These are phyloP conservation scores for Silvanus unidentatus DNA, from an alignment of 2,888 invertebrate species.

Conservation along the genomic window DNA sequence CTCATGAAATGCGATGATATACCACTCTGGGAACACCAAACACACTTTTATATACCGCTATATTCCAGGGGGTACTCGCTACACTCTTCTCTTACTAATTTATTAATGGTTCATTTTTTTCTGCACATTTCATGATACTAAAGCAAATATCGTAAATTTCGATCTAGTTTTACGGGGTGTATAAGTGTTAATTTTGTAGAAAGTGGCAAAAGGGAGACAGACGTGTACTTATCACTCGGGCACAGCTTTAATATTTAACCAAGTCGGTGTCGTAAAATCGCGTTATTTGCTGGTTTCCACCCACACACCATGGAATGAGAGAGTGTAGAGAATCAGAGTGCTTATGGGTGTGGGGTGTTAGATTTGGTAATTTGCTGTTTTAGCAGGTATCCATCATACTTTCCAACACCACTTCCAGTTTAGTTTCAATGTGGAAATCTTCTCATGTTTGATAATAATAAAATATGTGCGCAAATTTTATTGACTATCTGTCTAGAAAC, in stretches of 20 bases:
- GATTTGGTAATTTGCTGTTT: too few relatives aligned
- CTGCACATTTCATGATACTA: not conserved
- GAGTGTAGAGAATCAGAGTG: too few relatives aligned
- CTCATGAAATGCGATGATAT: not conserved
- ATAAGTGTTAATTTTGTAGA: slow-evolving; percentile 37
- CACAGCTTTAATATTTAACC: slow-evolving; percentile 44
- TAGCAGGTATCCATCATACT: too few relatives aligned
- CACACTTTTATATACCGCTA: too few relatives aligned
- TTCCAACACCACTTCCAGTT: too few relatives aligned
- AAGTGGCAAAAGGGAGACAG: slow-evolving; percentile 32
- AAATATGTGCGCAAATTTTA: slow-evolving; percentile 35
- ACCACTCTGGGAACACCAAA: not conserved
- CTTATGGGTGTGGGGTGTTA: too few relatives aligned
- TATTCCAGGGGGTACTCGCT: too few relatives aligned
- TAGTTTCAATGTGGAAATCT: too few relatives aligned
- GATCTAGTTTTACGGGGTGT: slow-evolving; percentile 10
- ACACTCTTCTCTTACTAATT: too few relatives aligned
- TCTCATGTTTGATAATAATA: too few relatives aligned
- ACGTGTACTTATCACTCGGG: slow-evolving; percentile 43
- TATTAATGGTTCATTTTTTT: not conserved
- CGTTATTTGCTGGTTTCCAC: too few relatives aligned
- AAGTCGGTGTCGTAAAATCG: slow-evolving; percentile 33
- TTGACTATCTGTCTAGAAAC: slow-evolving; percentile 49
- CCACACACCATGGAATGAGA: too few relatives aligned
- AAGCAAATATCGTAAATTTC: not conserved